Conservation (phyloP, 2,113 vertebrate species). For the Bathybates hornii region DNA sequence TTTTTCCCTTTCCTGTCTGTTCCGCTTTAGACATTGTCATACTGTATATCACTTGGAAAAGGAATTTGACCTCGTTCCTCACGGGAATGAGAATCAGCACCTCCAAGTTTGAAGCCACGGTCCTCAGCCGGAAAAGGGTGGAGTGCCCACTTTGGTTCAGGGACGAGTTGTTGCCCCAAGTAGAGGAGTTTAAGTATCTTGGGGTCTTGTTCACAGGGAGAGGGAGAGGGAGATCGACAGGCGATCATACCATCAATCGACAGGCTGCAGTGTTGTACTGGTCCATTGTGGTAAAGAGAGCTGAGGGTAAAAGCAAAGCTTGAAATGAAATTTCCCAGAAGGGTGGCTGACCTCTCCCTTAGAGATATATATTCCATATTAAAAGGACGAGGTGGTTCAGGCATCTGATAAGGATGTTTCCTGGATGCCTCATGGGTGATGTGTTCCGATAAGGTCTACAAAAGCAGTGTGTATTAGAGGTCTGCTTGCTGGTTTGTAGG, state of each 20-base stretch:
- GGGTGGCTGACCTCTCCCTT: neutral
- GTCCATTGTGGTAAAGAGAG: neutral
- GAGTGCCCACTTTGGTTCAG: neutral
- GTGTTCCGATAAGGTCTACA: neutral
- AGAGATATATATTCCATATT: neutral
- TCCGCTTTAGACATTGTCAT: neutral
- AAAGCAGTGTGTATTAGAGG: neutral
- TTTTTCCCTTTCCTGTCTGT: neutral
- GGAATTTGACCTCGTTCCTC: neutral
- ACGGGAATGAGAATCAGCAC: neutral
- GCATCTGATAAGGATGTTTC: neutral
- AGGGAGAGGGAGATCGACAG: fast-evolving
- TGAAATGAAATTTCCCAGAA: neutral
- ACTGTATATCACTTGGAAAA: neutral
- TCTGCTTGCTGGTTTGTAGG: neutral
- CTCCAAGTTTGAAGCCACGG: neutral
- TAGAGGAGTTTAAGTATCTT: neutral
- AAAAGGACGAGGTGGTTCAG: neutral
- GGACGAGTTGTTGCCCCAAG: neutral
- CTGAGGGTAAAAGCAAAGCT: neutral
- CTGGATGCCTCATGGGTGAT: neutral
- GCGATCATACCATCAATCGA: fast-evolving
- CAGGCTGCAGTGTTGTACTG: neutral
- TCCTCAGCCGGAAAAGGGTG: neutral
- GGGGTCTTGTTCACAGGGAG: neutral